Percentiles rank a stretch among this genome's conserved stretches.
phyloP scores from a whole-genome alignment of 1,140 invertebrate genomes.

The Tetramorium simillimum region DNA sequence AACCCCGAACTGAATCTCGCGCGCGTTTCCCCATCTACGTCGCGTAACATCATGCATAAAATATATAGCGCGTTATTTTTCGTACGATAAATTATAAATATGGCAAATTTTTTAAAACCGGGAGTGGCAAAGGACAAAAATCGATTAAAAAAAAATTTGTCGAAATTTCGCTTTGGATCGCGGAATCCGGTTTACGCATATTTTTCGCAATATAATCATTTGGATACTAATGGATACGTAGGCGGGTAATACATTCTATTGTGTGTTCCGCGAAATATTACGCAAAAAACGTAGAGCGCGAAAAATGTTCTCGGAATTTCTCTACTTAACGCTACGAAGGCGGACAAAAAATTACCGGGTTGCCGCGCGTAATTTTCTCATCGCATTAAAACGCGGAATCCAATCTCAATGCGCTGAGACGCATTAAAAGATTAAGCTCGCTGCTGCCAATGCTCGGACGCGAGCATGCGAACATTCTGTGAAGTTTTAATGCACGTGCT shows the following conservation, averaged over 20 bases:
- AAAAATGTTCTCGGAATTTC: conserved; percentile 50
- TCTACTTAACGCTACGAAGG: conserved; percentile 48
- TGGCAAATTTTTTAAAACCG: not conserved
- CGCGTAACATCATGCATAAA: not conserved
- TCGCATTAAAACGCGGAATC: conserved; percentile 60
- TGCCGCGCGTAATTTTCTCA: conserved; percentile 58
- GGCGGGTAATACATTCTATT: conserved; percentile 29
- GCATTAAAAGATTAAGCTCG: conserved; percentile 60
- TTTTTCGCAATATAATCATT: conserved; percentile 51
- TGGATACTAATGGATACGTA: conserved; percentile 46
- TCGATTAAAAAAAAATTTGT: conserved; percentile 24
- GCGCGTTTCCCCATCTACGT: not conserved
- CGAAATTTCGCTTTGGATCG: conserved; percentile 38
- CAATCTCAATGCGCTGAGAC: conserved; percentile 61
- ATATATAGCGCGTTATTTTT: conserved; percentile 12
- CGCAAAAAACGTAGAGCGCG: not conserved
- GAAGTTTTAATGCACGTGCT: conserved; percentile 58
- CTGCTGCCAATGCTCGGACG: conserved; percentile 47
- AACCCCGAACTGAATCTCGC: not conserved
- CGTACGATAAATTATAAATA: conserved; percentile 44
- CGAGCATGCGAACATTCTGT: conserved; percentile 48
- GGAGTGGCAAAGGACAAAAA: conserved; percentile 12
- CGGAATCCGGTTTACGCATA: conserved; percentile 26
- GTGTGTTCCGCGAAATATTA: conserved; percentile 25
- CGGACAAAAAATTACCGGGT: conserved; percentile 42